Conservation (phyloP, 2,888 invertebrate species). For the Acronicta alni region DNA sequence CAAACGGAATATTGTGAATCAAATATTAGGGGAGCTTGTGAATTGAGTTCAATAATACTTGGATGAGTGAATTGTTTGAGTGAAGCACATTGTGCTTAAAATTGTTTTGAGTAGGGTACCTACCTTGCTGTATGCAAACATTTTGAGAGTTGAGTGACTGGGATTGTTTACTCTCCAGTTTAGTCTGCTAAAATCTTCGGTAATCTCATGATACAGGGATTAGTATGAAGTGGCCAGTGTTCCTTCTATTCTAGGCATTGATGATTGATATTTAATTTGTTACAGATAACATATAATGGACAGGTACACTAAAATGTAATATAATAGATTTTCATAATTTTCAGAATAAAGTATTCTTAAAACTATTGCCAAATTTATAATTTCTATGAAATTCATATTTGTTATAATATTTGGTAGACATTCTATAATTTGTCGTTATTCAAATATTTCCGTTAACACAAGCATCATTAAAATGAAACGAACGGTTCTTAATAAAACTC, state of each 20-base stretch:
- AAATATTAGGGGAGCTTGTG: slow-evolving; percentile 16
- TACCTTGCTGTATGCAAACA: slow-evolving; percentile 16
- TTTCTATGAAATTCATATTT: no score
- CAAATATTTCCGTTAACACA: slow-evolving; percentile 1
- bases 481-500: slow-evolving; percentile 14
- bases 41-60: slow-evolving; percentile 11
- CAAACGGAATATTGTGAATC: slow-evolving; percentile 1
- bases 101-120: slow-evolving; percentile 4
- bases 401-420: no score
- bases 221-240: no score
- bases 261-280: no score
- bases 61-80: slow-evolving; percentile 19
- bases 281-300: no score
- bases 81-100: slow-evolving; percentile 11
- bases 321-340: no score
- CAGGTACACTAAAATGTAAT: no score
- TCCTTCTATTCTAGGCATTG: no score
- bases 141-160: slow-evolving; percentile 4
- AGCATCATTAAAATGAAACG: slow-evolving; percentile 7
- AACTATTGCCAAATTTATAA: no score
- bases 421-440: no score
- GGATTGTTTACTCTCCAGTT: no score
- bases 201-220: background rate
- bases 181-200: background rate
- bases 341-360: no score